Evolutionary conservation across 2,888 invertebrate genomes (phyloP).

Genomic region (Neoitamus cyanurus): DNA sequence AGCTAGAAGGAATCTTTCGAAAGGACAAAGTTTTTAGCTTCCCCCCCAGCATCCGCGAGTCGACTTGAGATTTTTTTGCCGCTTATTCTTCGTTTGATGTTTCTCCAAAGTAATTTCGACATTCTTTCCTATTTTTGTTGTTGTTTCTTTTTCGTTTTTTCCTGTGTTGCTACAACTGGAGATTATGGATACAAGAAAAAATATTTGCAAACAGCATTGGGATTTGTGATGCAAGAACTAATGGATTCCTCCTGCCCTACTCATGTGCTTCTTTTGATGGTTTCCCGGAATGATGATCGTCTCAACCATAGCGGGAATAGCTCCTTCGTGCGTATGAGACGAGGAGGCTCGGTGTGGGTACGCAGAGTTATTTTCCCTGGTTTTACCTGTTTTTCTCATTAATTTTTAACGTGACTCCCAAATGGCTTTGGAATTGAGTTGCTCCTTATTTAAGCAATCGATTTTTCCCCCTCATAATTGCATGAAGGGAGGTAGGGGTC

Average conservation of each 20-base stretch:
- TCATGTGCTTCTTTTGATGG: not conserved
- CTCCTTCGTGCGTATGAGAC: not conserved
- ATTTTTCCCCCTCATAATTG: not conserved
- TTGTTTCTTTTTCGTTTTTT: not conserved
- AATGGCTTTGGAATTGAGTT: not conserved
- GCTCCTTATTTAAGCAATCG: not conserved
- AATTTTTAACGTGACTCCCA: not conserved
- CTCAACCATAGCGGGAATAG: not conserved
- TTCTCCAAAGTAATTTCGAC: not conserved
- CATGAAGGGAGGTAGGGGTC: not conserved
- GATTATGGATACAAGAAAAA: not conserved
- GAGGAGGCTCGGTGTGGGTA: not conserved
- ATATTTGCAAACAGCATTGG: not conserved
- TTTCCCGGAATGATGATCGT: not conserved
- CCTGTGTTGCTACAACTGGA: not conserved
- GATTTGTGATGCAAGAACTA: not conserved
- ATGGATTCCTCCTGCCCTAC: not conserved
- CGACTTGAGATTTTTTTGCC: not conserved
- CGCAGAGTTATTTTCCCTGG: not conserved
- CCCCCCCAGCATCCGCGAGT: not conserved
- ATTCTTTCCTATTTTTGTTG: not conserved
- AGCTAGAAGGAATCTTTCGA: not conserved
- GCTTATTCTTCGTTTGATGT: not conserved
- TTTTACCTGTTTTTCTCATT: not conserved
- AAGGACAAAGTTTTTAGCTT: not conserved